Percentiles rank a stretch among this genome's conserved stretches.
Evolutionary conservation across 2,888 invertebrate species (phyloP).

Genomic region (Ceriagrion tenellum): DNA sequence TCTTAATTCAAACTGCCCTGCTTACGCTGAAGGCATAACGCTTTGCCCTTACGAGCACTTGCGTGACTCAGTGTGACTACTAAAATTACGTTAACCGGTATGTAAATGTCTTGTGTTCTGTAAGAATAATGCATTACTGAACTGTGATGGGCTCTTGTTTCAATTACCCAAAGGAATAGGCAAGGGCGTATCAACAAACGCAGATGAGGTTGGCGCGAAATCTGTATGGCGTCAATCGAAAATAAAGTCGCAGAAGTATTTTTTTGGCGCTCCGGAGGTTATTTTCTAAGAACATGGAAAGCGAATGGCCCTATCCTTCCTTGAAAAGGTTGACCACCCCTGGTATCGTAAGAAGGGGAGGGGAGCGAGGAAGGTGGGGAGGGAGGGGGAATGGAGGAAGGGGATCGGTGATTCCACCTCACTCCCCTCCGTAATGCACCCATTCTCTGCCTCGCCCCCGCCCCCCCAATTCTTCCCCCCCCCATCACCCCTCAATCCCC

Average conservation of each 20-base stretch:
- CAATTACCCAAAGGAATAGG: background rate
- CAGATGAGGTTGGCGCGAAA: background rate
- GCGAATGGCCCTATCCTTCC: conserved; percentile 32
- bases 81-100: too few relatives aligned
- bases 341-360: background rate
- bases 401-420: background rate
- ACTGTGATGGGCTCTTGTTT: too few relatives aligned
- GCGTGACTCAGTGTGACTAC: too few relatives aligned
- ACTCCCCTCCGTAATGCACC: background rate
- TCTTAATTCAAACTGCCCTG: too few relatives aligned
- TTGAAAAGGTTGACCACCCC: conserved; percentile 42
- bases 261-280: background rate
- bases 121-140: too few relatives aligned
- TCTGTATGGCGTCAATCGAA: background rate
- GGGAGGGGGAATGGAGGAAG: background rate
- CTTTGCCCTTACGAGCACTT: too few relatives aligned
- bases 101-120: too few relatives aligned
- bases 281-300: background rate
- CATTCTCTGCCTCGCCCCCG: background rate
- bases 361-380: background rate
- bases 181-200: background rate
- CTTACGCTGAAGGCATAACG: too few relatives aligned
- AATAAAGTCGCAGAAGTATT: background rate
- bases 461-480: background rate
- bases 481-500: background rate